Conservation (phyloP, 2,797 vertebrate species). For the Gymnoscopelus braueri region DNA sequence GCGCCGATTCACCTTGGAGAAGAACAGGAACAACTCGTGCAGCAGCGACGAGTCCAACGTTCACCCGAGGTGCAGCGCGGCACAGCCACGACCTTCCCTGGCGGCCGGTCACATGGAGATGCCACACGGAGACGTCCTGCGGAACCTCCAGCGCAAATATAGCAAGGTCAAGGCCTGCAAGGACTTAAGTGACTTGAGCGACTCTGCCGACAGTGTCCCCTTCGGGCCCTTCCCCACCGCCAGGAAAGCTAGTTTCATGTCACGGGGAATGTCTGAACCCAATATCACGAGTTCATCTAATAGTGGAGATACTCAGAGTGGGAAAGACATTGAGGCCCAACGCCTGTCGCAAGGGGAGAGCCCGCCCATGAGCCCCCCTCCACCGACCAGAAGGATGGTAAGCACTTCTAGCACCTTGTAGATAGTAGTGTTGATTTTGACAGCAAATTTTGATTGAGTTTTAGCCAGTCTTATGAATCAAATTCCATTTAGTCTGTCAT, state of each 20-base stretch:
- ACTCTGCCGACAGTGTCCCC: constrained; percentile 83
- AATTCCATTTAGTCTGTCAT: too few species aligned
- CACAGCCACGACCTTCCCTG: constrained; percentile 62
- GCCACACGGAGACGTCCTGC: constrained; percentile 58
- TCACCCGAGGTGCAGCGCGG: constrained; percentile 48
- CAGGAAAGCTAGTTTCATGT: constrained; percentile 89
- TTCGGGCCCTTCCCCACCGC: constrained; percentile 76
- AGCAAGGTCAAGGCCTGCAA: constrained; percentile 81
- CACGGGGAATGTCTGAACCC: constrained; percentile 85
- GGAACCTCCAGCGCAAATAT: constrained; percentile 72
- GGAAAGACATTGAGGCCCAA: constrained; percentile 74
- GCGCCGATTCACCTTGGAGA: constrained; percentile 50
- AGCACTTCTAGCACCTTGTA: constrained; percentile 51
- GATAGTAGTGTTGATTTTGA: too few species aligned
- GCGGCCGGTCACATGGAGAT: constrained; percentile 75
- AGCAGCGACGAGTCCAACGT: constrained; percentile 78
- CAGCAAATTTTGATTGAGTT: too few species aligned
- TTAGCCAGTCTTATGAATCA: too few species aligned
- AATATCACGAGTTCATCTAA: constrained; percentile 76
- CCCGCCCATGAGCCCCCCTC: constrained; percentile 73
- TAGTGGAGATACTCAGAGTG: constrained; percentile 76
- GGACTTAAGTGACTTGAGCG: constrained; percentile 81
- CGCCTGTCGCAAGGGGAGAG: constrained; percentile 74
- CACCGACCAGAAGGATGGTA: constrained; percentile 85
- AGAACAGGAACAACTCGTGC: constrained; percentile 71